A percentile compares a stretch with the other conserved stretches of the same genome.
phyloP scores from a whole-genome alignment of 2,113 vertebrate genomes.

The Narcine bancroftii region DNA sequence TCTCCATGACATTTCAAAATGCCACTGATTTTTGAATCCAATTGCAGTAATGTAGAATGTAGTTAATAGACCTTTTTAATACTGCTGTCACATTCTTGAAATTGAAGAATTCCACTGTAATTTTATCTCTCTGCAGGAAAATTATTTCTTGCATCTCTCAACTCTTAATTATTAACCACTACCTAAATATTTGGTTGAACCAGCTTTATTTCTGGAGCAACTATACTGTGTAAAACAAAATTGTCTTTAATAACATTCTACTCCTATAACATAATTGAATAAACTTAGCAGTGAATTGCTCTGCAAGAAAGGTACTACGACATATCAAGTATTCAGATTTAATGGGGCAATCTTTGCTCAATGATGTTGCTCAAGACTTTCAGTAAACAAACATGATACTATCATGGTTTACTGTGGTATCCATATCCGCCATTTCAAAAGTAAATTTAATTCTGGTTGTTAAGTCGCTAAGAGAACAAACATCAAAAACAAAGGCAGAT shows the following conservation, averaged over 20 bases:
- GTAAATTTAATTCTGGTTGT: background rate
- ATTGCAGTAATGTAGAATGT: conserved; percentile 1
- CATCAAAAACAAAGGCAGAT: background rate
- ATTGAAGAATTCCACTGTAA: background rate
- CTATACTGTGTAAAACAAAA: background rate
- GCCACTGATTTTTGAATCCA: background rate
- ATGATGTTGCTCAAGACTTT: background rate
- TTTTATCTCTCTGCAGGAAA: background rate
- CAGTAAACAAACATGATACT: background rate
- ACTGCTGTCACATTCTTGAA: background rate
- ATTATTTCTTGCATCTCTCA: background rate
- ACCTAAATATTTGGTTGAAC: background rate
- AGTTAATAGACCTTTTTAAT: conserved; percentile 22
- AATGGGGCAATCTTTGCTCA: background rate
- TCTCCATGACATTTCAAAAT: conserved; percentile 26
- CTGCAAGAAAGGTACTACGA: background rate
- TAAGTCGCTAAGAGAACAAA: background rate
- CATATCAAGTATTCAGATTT: background rate
- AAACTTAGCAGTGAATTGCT: background rate
- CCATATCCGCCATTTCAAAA: background rate
- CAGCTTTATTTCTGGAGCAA: background rate
- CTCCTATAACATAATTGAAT: background rate
- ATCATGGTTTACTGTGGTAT: background rate
- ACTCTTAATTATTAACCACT: background rate
- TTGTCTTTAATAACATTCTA: background rate